Evolutionary conservation across 2,888 invertebrate species (phyloP).

Genomic region (Dysmachus trigonus): DNA sequence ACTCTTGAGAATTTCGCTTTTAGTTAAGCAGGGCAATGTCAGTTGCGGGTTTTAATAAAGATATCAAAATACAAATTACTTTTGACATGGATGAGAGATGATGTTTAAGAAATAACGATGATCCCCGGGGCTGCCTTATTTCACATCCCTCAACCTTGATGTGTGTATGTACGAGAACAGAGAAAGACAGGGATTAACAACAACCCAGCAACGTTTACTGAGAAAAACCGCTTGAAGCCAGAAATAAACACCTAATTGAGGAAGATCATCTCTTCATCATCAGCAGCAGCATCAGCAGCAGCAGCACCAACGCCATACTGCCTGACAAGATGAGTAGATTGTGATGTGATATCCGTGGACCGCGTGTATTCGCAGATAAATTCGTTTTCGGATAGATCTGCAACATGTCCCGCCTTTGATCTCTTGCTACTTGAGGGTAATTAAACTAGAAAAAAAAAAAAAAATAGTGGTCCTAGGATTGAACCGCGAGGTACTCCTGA

Average conservation of each 20-base stretch:
- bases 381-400: neutral
- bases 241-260: constrained; percentile 44
- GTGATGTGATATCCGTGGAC: neutral
- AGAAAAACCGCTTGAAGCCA: neutral
- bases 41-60: neutral
- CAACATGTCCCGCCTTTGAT: constrained; percentile 40
- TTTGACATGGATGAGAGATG: constrained; percentile 29
- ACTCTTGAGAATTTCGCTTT: constrained; percentile 2
- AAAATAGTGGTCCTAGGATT: neutral
- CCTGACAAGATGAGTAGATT: constrained; percentile 34
- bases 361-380: constrained; percentile 5
- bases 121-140: neutral
- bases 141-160: neutral
- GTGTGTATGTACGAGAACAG: constrained; percentile 5
- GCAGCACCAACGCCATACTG: constrained; percentile 30
- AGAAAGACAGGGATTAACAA: constrained; percentile 22
- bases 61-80: constrained; percentile 37
- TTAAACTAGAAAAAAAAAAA: constrained; percentile 40
- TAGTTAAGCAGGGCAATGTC: constrained; percentile 13
- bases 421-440: constrained; percentile 38
- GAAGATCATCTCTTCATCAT: constrained; percentile 43
- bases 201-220: neutral
- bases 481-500: neutral
- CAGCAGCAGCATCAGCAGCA: constrained; percentile 22
- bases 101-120: constrained; percentile 14